Evolutionary conservation across 2,888 invertebrate genomes (phyloP).

Genomic region (Matsumyia berberina): DNA sequence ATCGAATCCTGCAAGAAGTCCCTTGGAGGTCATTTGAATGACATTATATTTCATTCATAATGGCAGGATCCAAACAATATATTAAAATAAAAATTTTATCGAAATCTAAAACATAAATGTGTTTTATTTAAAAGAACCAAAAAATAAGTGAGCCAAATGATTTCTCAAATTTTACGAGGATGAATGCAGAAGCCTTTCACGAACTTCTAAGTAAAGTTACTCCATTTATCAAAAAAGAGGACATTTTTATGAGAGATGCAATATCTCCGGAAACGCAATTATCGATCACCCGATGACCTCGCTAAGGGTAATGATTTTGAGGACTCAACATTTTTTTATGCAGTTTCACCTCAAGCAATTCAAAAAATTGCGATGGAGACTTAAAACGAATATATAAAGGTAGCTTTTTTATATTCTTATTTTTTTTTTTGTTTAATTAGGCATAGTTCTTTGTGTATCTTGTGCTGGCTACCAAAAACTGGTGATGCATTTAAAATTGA

Average conservation of each 20-base stretch:
- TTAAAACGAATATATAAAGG: constrained; percentile 12
- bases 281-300: constrained; percentile 25
- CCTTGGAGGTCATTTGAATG: no score
- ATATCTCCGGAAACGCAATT: constrained; percentile 24
- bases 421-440: not conserved
- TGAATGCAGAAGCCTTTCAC: constrained; percentile 19
- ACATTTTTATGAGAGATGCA: constrained; percentile 23
- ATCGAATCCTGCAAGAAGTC: no score
- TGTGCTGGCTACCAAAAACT: constrained; percentile 15
- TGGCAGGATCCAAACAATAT: no score
- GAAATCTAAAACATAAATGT: no score
- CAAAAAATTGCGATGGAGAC: constrained; percentile 11
- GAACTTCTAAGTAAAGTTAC: constrained; percentile 1
- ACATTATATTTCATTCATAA: no score
- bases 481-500: constrained; percentile 3
- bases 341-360: constrained; percentile 20
- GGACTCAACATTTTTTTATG: constrained; percentile 14
- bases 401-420: constrained; percentile 19
- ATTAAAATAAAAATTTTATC: no score
- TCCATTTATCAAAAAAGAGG: constrained; percentile 12
- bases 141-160: constrained; percentile 21
- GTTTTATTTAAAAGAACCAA: no score
- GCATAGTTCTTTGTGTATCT: not conserved
- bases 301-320: constrained; percentile 31
- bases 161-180: constrained; percentile 13